phyloP scores from a whole-genome alignment of 1,140 invertebrate species.

The Planococcus citri region DNA sequence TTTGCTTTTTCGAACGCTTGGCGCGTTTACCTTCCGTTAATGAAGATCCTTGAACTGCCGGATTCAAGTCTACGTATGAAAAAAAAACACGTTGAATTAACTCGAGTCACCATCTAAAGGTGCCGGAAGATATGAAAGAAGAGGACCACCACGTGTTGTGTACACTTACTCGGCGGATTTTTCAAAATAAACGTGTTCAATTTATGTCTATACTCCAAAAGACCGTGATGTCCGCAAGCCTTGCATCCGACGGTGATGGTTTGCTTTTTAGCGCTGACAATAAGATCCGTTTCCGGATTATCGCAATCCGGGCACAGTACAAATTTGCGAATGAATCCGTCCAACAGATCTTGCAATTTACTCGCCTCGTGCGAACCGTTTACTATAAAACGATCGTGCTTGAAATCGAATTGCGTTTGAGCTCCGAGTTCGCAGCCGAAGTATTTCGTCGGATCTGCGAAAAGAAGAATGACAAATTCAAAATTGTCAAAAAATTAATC shows the following conservation, averaged over 20 bases:
- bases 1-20: slow-evolving; percentile 53
- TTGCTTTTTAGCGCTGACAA: slow-evolving; percentile 74
- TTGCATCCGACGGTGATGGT: slow-evolving; percentile 93
- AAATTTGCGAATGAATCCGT: slow-evolving; percentile 95
- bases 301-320: slow-evolving; percentile 96
- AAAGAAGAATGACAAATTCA: background rate
- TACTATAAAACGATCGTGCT: slow-evolving; percentile 98
- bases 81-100: no score
- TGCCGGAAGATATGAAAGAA: slow-evolving; percentile 18
- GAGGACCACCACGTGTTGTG: background rate
- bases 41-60: slow-evolving; percentile 64
- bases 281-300: slow-evolving; percentile 93
- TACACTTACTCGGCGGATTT: slow-evolving; percentile 72
- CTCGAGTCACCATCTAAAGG: no score
- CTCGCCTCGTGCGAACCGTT: slow-evolving; percentile 96
- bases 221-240: slow-evolving; percentile 90
- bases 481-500: background rate
- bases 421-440: slow-evolving; percentile 99
- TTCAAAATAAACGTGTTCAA: slow-evolving; percentile 97
- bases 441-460: slow-evolving; percentile 89
- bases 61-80: slow-evolving; percentile 46
- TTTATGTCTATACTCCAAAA: slow-evolving; percentile 86
- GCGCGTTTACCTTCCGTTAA: slow-evolving; percentile 66
- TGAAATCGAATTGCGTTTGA: slow-evolving; percentile 95
- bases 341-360: slow-evolving; percentile 90